These are phyloP conservation scores for Arothron firmamentum DNA, from an alignment of 2,113 vertebrate species.

Conservation along the genomic window DNA sequence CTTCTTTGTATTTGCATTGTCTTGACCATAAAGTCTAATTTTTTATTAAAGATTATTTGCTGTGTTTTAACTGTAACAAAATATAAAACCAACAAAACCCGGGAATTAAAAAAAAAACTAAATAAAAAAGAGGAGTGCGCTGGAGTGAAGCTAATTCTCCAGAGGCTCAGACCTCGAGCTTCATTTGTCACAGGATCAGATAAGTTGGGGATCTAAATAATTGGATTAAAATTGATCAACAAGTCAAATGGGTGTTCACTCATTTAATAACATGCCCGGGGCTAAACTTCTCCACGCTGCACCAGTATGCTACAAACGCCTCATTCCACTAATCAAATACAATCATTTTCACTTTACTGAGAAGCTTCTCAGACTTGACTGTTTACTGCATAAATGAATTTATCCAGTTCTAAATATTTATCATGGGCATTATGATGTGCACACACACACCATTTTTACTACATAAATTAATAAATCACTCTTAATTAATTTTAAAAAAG, in stretches of 20 bases:
- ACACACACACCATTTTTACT: constrained; percentile 3
- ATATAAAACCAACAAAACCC: constrained; percentile 3
- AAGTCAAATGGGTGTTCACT: constrained; percentile 61
- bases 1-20: background rate
- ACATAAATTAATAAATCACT: too few relatives aligned
- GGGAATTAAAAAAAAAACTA: background rate
- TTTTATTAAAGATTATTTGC: constrained; percentile 4
- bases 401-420: too few relatives aligned
- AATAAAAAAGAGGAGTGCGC: constrained; percentile 37
- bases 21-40: background rate
- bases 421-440: background rate
- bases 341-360: background rate
- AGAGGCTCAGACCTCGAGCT: constrained; percentile 57
- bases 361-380: too few relatives aligned
- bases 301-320: background rate
- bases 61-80: constrained; percentile 3
- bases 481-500: too few relatives aligned
- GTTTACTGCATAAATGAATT: too few relatives aligned
- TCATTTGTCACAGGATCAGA: constrained; percentile 68
- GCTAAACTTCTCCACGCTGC: constrained; percentile 17
- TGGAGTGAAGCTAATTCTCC: constrained; percentile 64
- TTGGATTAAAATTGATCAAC: constrained; percentile 79
- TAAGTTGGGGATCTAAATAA: constrained; percentile 74
- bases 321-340: background rate
- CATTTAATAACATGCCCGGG: constrained; percentile 46